A percentile compares a stretch with the other conserved stretches of the same genome.
phyloP scores from a whole-genome alignment of 2,888 invertebrate genomes.

The Parthenolecanium corni region DNA sequence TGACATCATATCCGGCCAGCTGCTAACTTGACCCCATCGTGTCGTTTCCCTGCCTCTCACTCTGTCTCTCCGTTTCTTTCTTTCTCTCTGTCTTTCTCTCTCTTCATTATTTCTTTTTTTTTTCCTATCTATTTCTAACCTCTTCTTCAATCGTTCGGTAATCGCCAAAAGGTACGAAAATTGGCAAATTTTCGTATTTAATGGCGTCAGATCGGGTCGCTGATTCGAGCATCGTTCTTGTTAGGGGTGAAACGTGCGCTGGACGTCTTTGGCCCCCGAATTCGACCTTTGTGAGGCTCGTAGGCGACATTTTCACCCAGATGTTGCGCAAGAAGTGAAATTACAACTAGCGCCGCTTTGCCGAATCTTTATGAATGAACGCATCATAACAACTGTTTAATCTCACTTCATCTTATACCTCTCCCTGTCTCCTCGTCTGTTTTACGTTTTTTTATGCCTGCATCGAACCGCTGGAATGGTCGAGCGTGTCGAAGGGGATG shows the following conservation, averaged over 20 bases:
- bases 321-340: conserved; percentile 19
- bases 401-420: neutral
- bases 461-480: too few species aligned
- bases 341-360: conserved; percentile 17
- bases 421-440: neutral
- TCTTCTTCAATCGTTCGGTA: conserved; percentile 1
- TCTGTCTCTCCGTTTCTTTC: too few species aligned
- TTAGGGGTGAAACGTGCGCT: neutral
- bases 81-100: neutral
- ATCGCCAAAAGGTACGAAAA: conserved; percentile 27
- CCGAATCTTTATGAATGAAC: conserved; percentile 24
- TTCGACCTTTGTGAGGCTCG: neutral
- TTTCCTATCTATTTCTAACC: too few species aligned
- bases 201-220: neutral
- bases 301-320: neutral
- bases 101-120: neutral
- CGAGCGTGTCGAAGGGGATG: neutral
- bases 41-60: neutral
- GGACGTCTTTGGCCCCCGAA: neutral
- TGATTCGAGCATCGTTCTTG: neutral
- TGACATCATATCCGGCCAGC: conserved; percentile 29
- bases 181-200: conserved; percentile 3
- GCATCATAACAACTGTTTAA: conserved; percentile 23
- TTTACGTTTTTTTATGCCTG: neutral
- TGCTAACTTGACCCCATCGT: conserved; percentile 21